Evolutionary conservation across 2,797 vertebrate species (phyloP), one percentile per base, ranked within the genome.

Genomic region (Nyctibius grandis): DNA sequence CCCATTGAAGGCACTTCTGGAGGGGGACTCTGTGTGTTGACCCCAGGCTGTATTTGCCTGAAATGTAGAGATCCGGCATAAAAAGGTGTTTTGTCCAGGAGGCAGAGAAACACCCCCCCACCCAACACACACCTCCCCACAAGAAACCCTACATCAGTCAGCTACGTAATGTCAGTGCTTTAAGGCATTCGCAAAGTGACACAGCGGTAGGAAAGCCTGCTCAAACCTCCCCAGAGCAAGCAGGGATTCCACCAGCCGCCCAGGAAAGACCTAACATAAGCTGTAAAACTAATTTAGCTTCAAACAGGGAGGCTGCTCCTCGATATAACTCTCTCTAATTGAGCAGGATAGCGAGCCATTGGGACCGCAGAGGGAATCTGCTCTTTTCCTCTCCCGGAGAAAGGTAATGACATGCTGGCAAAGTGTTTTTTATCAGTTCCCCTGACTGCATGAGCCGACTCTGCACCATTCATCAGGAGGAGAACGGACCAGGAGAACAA

Each of bases 401-500:
- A 93, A 91, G 3, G 16, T 16, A 91, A 88, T 73, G 85, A 69
- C 91, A 88, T 4, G 78, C 82, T 19, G 83, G 94, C 77, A 89
- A 92, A 83, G 89, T 7, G 6, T 38, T 95, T 92, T 95, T 91
- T 79, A 13, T 84, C 91, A 78, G 70, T 57, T 93, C 86, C 83
- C 77, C 84, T 74, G 96, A 60, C 79, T 70, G 88, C 34, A 3
- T 78, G 70, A 81, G 89, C 65, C 7, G 3, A 59, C 67, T 60
- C 34, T 18, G 44, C 82, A 60, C 38, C 72, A 92, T 96, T 67
- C 74, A 70, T 95, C 79, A 95, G 89, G 56, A 82, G 31, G 40
- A 88, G 84, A 96, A 88, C 61, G 85, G 94, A 74, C 77, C 64
- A 72, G 77, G 87, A 96, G 94, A 85, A 93, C 63, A 88, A 96